Base-by-base conservation (phyloP, 2,113 vertebrate genomes). In the Balaenoptera acutorostrata region DNA sequence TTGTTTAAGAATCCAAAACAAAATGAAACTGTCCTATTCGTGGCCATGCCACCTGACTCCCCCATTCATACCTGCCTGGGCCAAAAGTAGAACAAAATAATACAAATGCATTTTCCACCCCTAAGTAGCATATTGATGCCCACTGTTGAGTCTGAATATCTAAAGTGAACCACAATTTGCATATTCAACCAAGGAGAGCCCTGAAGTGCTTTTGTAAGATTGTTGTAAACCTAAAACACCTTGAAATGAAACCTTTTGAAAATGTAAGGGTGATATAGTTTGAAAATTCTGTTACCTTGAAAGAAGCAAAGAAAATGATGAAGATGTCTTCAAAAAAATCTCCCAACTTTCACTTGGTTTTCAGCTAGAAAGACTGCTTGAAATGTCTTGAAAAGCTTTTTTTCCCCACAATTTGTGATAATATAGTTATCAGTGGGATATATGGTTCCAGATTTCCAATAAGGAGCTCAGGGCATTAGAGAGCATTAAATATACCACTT, bases 1-100 rank as follows among this genome's bases (percentile, higher is more conserved):
- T 93, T 96, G 86, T 91, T 93, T 95, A 88, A 94, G 39, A 88
- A 91, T 39, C n/a, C 61, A 85, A 93, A 93, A 85, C n/a, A 77
- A 85, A 92, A 93, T 83, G 52, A 92, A 74, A 95, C 66, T 80
- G 82, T 68, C 74, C 21, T 96, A 74, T 95, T 96, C 87, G 49
- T 64, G 55, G 21, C 44, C 59, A 74, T 95, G 87, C 33, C 39
- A 96, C 46, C 52, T 95, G 77, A 82, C 72, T 91, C 23, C 59
- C 23, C 59, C 4, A 18, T 71, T 87, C 64, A 88, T 87, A 20
- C 36, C 59, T 88, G 25, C 25, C 13, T 86, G 55, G 39, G 39
- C 61, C 49, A 71, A 85, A 96, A 95, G 69, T 75, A 68, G 72
- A 94, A 36, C 49, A 64, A 90, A 93, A 82, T 33, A 88, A 83